Percentiles rank a stretch among this genome's conserved stretches.
Conservation (phyloP, 2,888 invertebrate genomes). For the Drosophila atroscutellata region DNA sequence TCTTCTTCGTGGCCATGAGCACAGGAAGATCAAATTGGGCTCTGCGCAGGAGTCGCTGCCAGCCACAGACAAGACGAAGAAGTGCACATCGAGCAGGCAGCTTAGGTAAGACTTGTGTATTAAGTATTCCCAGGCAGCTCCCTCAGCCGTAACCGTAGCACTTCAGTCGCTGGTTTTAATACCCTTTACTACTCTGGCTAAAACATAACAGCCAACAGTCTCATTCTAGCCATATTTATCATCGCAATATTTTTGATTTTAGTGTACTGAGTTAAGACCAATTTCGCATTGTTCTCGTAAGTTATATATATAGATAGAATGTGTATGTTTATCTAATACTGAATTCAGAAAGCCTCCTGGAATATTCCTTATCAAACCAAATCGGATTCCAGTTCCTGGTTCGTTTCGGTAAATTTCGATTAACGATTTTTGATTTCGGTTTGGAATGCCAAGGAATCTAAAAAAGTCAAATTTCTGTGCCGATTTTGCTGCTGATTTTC, state of each 20-base stretch:
- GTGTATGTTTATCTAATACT: neutral
- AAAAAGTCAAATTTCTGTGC: neutral
- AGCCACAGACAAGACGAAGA: conserved; percentile 16
- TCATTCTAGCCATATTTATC: neutral
- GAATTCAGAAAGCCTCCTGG: neutral
- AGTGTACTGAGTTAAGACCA: neutral
- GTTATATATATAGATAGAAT: neutral
- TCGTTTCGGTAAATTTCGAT: no score
- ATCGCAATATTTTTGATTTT: neutral
- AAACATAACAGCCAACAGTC: neutral
- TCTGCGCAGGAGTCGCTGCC: conserved; percentile 22
- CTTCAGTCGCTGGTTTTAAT: conserved; percentile 12
- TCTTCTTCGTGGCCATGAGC: conserved; percentile 6
- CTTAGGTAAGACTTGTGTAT: neutral
- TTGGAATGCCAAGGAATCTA: neutral
- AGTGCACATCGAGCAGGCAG: conserved; percentile 21
- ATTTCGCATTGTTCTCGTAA: neutral
- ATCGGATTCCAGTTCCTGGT: neutral
- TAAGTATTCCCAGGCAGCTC: conserved; percentile 71
- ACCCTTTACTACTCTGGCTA: conserved; percentile 9
- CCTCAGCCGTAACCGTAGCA: conserved; percentile 68
- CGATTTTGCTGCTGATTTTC: neutral
- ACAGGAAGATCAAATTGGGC: conserved; percentile 39
- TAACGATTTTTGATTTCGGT: no score
- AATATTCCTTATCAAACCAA: neutral